Conservation (phyloP, 2,888 invertebrate species). For the Ectropis crepuscularia region DNA sequence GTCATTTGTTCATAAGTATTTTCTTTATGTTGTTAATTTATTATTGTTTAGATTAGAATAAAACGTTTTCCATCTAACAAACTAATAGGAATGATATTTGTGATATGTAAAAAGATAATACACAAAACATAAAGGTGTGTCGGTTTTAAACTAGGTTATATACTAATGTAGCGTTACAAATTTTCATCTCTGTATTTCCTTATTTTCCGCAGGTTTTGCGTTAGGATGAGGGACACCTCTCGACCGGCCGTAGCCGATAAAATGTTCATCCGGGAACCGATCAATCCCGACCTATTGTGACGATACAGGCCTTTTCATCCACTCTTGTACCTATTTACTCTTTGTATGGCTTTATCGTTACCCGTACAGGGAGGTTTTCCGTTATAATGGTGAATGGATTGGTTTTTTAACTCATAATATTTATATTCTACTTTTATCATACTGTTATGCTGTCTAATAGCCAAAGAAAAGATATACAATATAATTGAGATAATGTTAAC, state of each 20-base stretch:
- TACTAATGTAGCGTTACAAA: not conserved
- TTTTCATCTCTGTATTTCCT: not conserved
- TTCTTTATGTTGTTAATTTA: too few relatives aligned
- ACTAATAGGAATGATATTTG: too few relatives aligned
- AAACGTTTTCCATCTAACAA: too few relatives aligned
- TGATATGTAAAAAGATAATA: too few relatives aligned
- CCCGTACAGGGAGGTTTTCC: constrained; percentile 18
- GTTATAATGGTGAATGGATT: constrained; percentile 7
- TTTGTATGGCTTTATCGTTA: constrained; percentile 39
- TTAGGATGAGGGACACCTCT: constrained; percentile 54
- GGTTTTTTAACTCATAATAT: not conserved
- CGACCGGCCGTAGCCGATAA: constrained; percentile 61
- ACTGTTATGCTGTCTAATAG: constrained; percentile 6
- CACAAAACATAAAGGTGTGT: not conserved
- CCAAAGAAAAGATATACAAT: too few relatives aligned
- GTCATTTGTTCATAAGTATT: too few relatives aligned
- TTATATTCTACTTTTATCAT: not conserved
- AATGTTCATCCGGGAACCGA: constrained; percentile 57
- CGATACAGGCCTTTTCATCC: constrained; percentile 54
- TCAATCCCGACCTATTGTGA: constrained; percentile 60
- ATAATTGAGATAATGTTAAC: too few relatives aligned
- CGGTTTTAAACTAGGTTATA: not conserved
- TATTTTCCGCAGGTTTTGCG: constrained; percentile 45
- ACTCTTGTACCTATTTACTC: constrained; percentile 35
- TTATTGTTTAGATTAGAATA: too few relatives aligned